Evolutionary conservation across 2,888 invertebrate species (phyloP).

Genomic region (Eubasilissa splendida): DNA sequence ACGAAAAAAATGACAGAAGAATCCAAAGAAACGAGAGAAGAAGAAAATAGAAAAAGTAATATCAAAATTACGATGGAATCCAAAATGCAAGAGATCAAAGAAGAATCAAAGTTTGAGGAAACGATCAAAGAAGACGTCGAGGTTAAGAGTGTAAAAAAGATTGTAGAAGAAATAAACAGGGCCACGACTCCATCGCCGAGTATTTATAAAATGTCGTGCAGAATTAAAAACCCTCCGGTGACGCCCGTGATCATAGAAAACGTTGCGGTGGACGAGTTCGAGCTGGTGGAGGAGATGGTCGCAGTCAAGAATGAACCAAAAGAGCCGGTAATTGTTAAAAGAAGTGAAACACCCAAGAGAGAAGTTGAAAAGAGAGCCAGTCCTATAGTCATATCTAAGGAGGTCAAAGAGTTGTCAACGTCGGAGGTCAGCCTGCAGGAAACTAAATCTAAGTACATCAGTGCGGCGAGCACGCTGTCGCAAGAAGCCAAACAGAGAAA

Average conservation of each 20-base stretch:
- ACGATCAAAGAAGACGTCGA: constrained; percentile 62
- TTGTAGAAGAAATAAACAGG: constrained; percentile 40
- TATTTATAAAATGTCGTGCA: constrained; percentile 44
- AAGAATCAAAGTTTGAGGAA: not conserved
- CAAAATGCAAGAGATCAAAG: not conserved
- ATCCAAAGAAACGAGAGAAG: not conserved
- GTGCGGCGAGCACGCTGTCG: constrained; percentile 60
- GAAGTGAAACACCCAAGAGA: constrained; percentile 5
- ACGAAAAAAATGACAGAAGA: not conserved
- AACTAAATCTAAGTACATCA: constrained; percentile 51
- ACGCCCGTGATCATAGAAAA: constrained; percentile 29
- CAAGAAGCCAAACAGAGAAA: constrained; percentile 61
- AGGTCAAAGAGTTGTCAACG: constrained; percentile 36
- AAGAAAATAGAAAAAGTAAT: not conserved
- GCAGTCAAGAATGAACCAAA: not conserved
- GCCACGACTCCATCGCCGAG: constrained; percentile 44
- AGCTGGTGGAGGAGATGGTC: constrained; percentile 24
- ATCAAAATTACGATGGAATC: not conserved
- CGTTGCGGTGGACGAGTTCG: constrained; percentile 18
- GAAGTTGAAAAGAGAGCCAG: not conserved
- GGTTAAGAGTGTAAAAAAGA: constrained; percentile 59
- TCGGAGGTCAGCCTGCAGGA: constrained; percentile 46
- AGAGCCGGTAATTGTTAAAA: constrained; percentile 1
- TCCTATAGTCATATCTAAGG: constrained; percentile 39
- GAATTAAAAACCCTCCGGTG: constrained; percentile 34